Conservation (phyloP, 2,888 invertebrate genomes). For the Andrena bicolor region DNA sequence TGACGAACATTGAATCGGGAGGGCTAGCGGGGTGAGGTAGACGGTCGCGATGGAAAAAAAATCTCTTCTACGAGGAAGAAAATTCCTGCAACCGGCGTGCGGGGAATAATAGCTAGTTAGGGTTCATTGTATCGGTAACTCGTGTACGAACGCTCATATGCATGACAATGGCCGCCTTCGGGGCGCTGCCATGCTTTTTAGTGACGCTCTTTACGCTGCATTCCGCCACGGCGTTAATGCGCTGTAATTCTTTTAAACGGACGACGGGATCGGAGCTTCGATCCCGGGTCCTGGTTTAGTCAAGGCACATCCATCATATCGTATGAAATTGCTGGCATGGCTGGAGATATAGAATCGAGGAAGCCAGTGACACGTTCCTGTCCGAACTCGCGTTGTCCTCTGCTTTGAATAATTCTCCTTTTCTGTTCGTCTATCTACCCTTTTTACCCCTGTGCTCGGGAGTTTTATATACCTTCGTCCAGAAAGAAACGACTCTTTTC, state of each 20-base stretch:
- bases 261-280: slow-evolving; percentile 58
- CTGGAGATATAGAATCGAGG: slow-evolving; percentile 20
- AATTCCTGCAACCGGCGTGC: slow-evolving; percentile 64
- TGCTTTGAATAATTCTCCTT: neutral
- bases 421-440: too few species aligned
- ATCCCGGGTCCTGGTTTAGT: slow-evolving; percentile 64
- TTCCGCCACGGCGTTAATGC: slow-evolving; percentile 67
- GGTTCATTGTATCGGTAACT: slow-evolving; percentile 80
- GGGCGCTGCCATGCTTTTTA: slow-evolving; percentile 76
- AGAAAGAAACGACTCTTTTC: neutral
- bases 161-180: slow-evolving; percentile 78
- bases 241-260: slow-evolving; percentile 71
- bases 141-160: slow-evolving; percentile 74
- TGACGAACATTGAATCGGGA: slow-evolving; percentile 1
- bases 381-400: neutral
- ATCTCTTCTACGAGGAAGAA: slow-evolving; percentile 62
- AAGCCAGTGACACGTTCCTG: neutral
- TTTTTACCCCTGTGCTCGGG: too few species aligned
- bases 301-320: slow-evolving; percentile 77
- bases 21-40: neutral
- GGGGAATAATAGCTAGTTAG: slow-evolving; percentile 82
- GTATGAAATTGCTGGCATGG: slow-evolving; percentile 26
- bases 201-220: slow-evolving; percentile 75
- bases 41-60: slow-evolving; percentile 30
- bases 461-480: neutral